phyloP scores from a whole-genome alignment of 2,797 vertebrate species.

The Alca torda region DNA sequence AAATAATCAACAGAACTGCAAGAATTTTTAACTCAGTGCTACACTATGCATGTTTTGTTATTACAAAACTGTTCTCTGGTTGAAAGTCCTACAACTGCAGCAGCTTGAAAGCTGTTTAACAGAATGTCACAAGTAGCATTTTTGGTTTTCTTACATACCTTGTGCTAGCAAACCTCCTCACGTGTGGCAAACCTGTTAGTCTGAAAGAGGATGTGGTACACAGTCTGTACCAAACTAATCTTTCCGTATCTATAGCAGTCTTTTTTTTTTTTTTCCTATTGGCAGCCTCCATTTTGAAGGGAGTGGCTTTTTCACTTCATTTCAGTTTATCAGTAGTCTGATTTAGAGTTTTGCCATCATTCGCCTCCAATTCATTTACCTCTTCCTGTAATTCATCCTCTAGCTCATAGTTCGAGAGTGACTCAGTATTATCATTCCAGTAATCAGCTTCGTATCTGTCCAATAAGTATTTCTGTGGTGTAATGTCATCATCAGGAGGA shows the following conservation, averaged over 20 bases:
- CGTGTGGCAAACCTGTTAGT: background rate
- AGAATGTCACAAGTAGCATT: background rate
- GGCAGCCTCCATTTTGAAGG: background rate
- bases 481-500: slow-evolving; percentile 35
- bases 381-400: slow-evolving; percentile 30
- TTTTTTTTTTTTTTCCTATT: background rate
- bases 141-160: background rate
- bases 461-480: slow-evolving; percentile 69
- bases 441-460: slow-evolving; percentile 25
- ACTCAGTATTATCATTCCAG: background rate
- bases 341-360: background rate
- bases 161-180: background rate
- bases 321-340: background rate
- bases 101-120: background rate
- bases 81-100: background rate
- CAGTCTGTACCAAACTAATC: background rate
- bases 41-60: background rate
- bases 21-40: background rate
- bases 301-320: background rate
- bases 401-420: background rate
- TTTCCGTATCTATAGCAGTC: background rate
- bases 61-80: background rate
- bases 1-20: background rate
- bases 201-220: background rate
- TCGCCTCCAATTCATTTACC: background rate